Base-by-base conservation (phyloP, 2,113 vertebrate species). In the Xiphophorus maculatus region DNA sequence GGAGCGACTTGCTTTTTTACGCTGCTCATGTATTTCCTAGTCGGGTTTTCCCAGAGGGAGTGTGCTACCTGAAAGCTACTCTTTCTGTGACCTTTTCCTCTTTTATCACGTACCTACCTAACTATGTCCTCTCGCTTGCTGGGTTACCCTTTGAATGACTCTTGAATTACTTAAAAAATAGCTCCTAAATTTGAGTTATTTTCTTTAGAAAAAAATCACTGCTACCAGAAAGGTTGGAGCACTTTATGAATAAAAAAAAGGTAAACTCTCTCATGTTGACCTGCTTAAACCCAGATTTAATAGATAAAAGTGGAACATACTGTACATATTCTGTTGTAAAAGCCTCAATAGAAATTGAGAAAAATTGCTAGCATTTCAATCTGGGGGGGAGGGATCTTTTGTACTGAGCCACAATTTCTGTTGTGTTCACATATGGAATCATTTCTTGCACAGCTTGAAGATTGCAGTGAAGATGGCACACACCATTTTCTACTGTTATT, bases 81-180 rank as follows among this genome's bases (percentile, higher is more conserved):
- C 60, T 81, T 60, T 74, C 35, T 62, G 29, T 40, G 37, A 68
- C 73, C 64, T 63, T 62, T 61, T 42, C 7, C 17, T 33, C 54
- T 13, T 37, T 13, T 25, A 33, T 35, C n/a, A 0, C 54, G 13
- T 17, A 8, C 42, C 13, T 80, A 32, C 35, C 30, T 12, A 17
- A 19, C 30, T 3, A 28, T 29, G 15, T 37, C 12, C 19, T 12
- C 5, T 8, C 25, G 0, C 5, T 37, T 35, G 29, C 19, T 58
- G 37, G 37, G 67, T 60, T 65, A 76, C 66, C 33, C 74, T 28
- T 62, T 66, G 40, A 65, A 25, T 3, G 35, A 8, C 65, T 62
- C 66, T n/a, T 32, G 32, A 70, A 63, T 27, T 42, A 9, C 27
- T 68, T 42, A 15, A 13, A 71, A 28, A n/a, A 1, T 32, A 9